Conservation (phyloP, 2,113 vertebrate species). For the Atrichornis clamosus region DNA sequence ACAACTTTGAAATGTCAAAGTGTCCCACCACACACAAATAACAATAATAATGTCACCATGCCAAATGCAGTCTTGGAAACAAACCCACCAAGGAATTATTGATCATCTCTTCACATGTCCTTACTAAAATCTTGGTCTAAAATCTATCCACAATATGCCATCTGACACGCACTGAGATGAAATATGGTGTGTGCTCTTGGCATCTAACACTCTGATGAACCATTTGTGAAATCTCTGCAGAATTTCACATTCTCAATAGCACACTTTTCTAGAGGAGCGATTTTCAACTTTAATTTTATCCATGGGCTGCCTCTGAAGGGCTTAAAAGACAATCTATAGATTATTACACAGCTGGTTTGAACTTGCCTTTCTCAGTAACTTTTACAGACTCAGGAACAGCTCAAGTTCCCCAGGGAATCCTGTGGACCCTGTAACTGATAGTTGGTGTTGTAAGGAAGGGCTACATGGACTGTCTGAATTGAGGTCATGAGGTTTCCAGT, state of each 20-base stretch:
- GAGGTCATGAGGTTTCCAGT: neutral
- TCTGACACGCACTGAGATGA: conserved; percentile 36
- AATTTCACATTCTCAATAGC: neutral
- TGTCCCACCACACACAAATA: neutral
- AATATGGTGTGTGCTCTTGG: conserved; percentile 14
- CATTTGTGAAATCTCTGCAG: conserved; percentile 18
- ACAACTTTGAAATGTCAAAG: neutral
- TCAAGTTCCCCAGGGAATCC: neutral
- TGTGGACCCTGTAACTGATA: neutral
- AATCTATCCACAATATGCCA: neutral
- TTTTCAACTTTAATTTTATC: conserved; percentile 7
- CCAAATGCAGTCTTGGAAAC: conserved; percentile 9
- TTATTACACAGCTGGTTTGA: neutral
- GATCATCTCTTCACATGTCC: conserved; percentile 27
- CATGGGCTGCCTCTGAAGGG: neutral
- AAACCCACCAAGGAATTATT: conserved; percentile 4
- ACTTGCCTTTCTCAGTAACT: neutral
- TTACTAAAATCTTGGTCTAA: conserved; percentile 46
- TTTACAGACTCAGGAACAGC: neutral
- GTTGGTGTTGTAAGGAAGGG: neutral
- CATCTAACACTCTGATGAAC: neutral
- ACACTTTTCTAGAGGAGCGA: neutral
- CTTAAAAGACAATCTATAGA: neutral
- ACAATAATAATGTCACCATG: neutral
- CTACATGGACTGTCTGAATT: neutral